Evolutionary conservation across 2,888 invertebrate genomes (phyloP), one percentile per base, ranked within the genome.

Genomic region (Polymixis flavicincta): DNA sequence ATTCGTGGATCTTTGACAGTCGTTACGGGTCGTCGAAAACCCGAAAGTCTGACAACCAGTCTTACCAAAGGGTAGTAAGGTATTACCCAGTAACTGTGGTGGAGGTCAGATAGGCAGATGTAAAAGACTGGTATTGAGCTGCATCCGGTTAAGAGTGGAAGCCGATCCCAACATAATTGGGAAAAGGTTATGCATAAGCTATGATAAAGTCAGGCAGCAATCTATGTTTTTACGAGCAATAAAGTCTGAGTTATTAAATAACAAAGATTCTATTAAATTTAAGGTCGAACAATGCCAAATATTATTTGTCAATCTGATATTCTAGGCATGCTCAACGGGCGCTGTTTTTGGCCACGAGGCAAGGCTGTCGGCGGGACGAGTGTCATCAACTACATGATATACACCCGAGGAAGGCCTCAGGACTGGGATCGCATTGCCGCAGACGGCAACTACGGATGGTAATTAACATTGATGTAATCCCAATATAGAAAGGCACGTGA

Each of bases 401-500:
- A 98, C 92, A 97, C 98, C 14, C 96, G 98, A 71, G 98, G 98
- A 13, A 97, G 98, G 85, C 97, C 97, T 2, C 93, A 95, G 13
- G 98, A 98, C 89, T 98, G 98, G 94, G 97, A 98, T 88, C 94
- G 96, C 87, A 92, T 98, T 97, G 97, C 97, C 0, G 95, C 93
- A 0, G 96, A 96, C 25, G 98, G 98, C 3, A 98, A 98, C 89
- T 94, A 96, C 8, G 98, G 98, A 61, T 98, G 98, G 98, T 96
- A 89, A 85, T 85, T 68, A 73, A 45, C 63, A 59, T 74, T 76
- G 5, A 68, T 45, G 22, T 25, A 37, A 57, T 71, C 61, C 78
- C 8, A 63, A 67, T 69, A 85, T 22, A 65, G 67, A 48, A 28
- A 59, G 42, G 28, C 77, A 70, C 60, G 55, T 65, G 32, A 11